These are phyloP conservation scores for Drosophila kokeensis DNA, from an alignment of 2,888 invertebrate genomes.

Conservation along the genomic window DNA sequence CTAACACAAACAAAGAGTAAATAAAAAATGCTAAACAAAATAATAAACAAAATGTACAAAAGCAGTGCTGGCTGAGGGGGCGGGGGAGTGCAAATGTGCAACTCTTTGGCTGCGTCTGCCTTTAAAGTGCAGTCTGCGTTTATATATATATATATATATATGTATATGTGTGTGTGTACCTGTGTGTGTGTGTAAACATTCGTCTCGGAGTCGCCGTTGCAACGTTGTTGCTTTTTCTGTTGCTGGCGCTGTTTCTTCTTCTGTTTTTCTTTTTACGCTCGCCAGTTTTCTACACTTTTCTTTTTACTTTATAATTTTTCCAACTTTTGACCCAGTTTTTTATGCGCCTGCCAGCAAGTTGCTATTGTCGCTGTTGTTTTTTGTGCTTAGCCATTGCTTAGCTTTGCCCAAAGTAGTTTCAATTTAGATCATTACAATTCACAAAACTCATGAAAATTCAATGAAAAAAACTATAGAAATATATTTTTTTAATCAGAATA, in stretches of 20 bases:
- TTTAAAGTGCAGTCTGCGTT: slow-evolving; percentile 24
- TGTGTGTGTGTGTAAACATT: slow-evolving; percentile 60
- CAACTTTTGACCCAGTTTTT: slow-evolving; percentile 79
- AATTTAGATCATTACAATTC: slow-evolving; percentile 24
- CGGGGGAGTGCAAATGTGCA: slow-evolving; percentile 14
- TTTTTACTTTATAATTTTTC: slow-evolving; percentile 75
- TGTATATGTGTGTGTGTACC: slow-evolving; percentile 2
- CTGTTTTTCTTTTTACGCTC: slow-evolving; percentile 44
- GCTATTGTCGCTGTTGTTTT: slow-evolving; percentile 27
- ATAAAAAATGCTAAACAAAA: slow-evolving; percentile 64
- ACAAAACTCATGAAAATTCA: slow-evolving; percentile 9
- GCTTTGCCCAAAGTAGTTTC: slow-evolving; percentile 25
- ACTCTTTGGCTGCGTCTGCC: slow-evolving; percentile 35
- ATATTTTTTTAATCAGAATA: slow-evolving; percentile 17
- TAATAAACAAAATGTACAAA: slow-evolving; percentile 56
- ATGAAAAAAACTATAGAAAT: slow-evolving; percentile 1
- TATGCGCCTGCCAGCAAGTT: slow-evolving; percentile 50
- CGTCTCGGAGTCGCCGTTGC: slow-evolving; percentile 35
- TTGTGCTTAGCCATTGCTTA: slow-evolving; percentile 1
- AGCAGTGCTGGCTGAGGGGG: slow-evolving; percentile 4
- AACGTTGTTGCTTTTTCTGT: slow-evolving; percentile 25
- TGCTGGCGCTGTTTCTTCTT: slow-evolving; percentile 30
- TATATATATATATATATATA: not conserved
- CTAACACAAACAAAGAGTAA: slow-evolving; percentile 73
- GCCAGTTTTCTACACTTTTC: slow-evolving; percentile 74